Base-by-base conservation (phyloP, 2,797 vertebrate genomes). In the Psittacula derbiana region DNA sequence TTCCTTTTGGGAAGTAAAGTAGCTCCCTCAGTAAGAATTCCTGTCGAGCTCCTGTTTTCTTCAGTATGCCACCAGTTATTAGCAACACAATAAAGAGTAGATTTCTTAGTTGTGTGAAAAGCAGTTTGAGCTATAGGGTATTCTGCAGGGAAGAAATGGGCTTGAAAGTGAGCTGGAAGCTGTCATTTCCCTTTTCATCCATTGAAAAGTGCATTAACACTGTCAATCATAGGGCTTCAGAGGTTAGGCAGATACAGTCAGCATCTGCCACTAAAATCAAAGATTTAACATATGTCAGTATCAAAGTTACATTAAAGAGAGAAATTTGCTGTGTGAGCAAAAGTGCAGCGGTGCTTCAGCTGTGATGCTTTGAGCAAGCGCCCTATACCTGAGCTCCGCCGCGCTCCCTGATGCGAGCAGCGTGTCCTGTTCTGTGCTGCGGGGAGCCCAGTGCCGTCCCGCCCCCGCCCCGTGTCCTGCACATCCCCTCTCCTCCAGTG, bases 171-270 rank as follows among this genome's bases (percentile, higher is more conserved):
- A 95, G 95, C 96, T 97, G 97, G 96, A 97, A 97, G 90, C 92
- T 96, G 96, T 97, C 96, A 94, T 96, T 97, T 97, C 92, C 93
- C 96, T 95, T 96, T 96, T 97, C 91, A 93, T 96, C 96, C 49
- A 90, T 93, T 97, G 97, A 85, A 80, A 96, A 88, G 95, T 86
- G 71, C 90, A 94, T 97, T 96, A 97, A 92, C 93, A 25, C 76
- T 93, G 96, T 96, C 96, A 97, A 55, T 97, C 96, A 94, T 44
- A 66, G 74, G 76, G 93, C 96, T 58, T 96, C 94, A 93, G 76
- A 95, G 84, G 66, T 85, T 97, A 95, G 94, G 84, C 67, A 97
- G 96, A 97, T 95, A 93, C 52, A 44, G 70, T 72, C 76, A 90
- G 96, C 92, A 94, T 93, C 94, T 97, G 97, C 97, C 95, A 96